These are phyloP conservation scores for Aptenodytes forsteri DNA, from an alignment of 2,113 vertebrate species.

Conservation along the genomic window DNA sequence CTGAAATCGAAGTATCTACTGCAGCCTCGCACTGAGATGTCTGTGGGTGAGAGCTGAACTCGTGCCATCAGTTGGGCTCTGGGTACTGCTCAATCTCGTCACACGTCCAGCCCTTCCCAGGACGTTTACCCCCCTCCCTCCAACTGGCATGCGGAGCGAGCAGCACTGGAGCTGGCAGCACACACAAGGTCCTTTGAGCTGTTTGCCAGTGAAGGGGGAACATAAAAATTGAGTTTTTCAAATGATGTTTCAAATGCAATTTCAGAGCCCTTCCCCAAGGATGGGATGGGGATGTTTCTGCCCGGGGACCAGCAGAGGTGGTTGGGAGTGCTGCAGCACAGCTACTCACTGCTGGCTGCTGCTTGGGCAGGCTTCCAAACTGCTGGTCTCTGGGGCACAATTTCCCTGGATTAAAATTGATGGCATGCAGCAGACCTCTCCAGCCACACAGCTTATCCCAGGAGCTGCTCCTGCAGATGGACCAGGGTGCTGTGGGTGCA, in stretches of 20 bases:
- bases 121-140: not conserved
- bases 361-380: not conserved
- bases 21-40: not conserved
- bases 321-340: not conserved
- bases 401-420: not conserved
- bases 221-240: not conserved
- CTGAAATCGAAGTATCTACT: not conserved
- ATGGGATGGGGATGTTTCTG: not conserved
- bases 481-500: accelerated
- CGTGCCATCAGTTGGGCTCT: not conserved
- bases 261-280: not conserved
- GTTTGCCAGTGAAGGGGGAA: not conserved
- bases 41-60: not conserved
- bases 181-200: accelerated
- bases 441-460: not conserved
- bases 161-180: not conserved
- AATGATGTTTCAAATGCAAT: not conserved
- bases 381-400: not conserved
- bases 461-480: not conserved
- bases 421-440: not conserved
- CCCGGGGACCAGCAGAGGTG: accelerated
- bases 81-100: accelerated
- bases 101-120: accelerated
- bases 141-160: accelerated
- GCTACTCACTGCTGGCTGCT: not conserved